Evolutionary conservation across 1,140 invertebrate species (phyloP).

Genomic region (Mya arenaria): DNA sequence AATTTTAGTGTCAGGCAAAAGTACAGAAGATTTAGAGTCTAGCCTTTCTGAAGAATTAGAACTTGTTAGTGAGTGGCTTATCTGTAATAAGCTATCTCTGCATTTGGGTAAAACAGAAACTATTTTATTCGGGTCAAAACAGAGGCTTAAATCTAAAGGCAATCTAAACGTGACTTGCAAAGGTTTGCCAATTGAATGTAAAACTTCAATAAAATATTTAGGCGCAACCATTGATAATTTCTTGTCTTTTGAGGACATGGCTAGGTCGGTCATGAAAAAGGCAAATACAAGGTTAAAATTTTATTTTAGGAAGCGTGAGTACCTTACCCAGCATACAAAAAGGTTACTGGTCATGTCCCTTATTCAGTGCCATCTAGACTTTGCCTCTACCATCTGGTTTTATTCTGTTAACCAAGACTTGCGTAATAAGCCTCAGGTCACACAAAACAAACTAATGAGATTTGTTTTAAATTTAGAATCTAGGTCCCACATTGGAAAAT

Average conservation of each 20-base stretch:
- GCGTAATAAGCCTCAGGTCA: conserved; percentile 37
- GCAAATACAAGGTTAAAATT: conserved; percentile 33
- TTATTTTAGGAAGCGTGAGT: conserved; percentile 29
- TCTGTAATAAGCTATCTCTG: conserved; percentile 48
- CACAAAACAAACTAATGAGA: conserved; percentile 37
- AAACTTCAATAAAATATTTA: conserved; percentile 32
- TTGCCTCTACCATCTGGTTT: conserved; percentile 30
- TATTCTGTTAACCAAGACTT: background rate
- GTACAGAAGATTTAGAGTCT: background rate
- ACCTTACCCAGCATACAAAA: background rate
- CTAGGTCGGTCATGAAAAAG: conserved; percentile 18
- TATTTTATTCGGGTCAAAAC: conserved; percentile 47
- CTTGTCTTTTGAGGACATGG: conserved; percentile 32
- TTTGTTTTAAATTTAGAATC: conserved; percentile 25
- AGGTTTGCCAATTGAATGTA: background rate
- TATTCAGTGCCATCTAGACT: conserved; percentile 40
- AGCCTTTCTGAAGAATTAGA: conserved; percentile 9
- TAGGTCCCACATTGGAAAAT: conserved; percentile 11
- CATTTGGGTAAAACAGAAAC: conserved; percentile 56
- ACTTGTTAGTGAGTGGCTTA: conserved; percentile 25
- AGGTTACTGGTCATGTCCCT: background rate
- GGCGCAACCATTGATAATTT: conserved; percentile 12
- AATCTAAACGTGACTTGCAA: conserved; percentile 30
- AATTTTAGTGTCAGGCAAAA: conserved; percentile 43
- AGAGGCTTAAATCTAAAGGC: background rate